These are phyloP conservation scores for Spheniscus humboldti DNA, from an alignment of 2,797 vertebrate genomes.

Conservation along the genomic window DNA sequence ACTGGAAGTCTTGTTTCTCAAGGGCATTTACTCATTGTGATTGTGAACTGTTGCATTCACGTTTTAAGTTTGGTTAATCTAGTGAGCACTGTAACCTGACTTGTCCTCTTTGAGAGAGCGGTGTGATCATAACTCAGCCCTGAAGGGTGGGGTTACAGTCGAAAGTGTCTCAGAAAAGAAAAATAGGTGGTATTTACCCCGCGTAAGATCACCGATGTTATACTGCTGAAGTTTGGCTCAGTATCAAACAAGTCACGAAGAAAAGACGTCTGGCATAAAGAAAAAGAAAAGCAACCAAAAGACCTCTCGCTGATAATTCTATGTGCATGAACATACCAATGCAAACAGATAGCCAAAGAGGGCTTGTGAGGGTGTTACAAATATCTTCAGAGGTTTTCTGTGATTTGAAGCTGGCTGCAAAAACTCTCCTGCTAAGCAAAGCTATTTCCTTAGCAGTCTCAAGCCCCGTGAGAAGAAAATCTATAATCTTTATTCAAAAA, in stretches of 20 bases:
- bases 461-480: background rate
- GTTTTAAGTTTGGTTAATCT: background rate
- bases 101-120: background rate
- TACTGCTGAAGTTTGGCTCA: background rate
- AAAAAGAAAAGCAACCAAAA: background rate
- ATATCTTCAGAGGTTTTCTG: background rate
- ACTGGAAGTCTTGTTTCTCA: background rate
- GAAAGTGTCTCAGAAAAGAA: background rate
- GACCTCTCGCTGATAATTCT: background rate
- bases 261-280: background rate
- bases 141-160: background rate
- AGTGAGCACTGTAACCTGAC: background rate
- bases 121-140: background rate
- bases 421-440: background rate
- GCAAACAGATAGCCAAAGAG: background rate
- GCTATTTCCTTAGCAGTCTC: background rate
- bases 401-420: background rate
- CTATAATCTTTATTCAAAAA: background rate
- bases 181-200: background rate
- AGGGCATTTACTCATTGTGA: constrained; percentile 13
- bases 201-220: background rate
- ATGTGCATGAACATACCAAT: background rate
- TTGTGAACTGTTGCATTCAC: constrained; percentile 7
- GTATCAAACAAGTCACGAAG: background rate
- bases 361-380: background rate